A percentile compares a stretch with the other conserved stretches of the same genome.
phyloP scores from a whole-genome alignment of 1,140 invertebrate genomes.

The Drosophila kanapiae region DNA sequence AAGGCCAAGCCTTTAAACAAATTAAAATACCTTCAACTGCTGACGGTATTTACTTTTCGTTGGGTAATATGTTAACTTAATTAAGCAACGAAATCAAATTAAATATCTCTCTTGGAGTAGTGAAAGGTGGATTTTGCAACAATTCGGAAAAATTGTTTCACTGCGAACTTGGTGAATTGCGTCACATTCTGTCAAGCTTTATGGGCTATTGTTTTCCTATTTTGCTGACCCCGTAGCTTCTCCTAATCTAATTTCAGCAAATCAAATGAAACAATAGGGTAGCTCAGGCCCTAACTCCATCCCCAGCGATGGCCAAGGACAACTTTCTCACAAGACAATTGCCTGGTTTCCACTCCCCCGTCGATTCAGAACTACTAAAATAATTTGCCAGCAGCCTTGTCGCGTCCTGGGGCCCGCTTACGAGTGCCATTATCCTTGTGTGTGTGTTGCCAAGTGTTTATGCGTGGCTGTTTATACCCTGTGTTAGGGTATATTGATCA shows the following conservation, averaged over 20 bases:
- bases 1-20: not conserved
- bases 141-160: slow-evolving; percentile 2
- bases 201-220: slow-evolving; percentile 34
- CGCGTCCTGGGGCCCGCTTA: slow-evolving; percentile 40
- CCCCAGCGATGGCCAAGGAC: slow-evolving; percentile 28
- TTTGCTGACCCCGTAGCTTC: slow-evolving; percentile 28
- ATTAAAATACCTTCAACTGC: not conserved
- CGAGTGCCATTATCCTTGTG: slow-evolving; percentile 48
- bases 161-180: slow-evolving; percentile 10
- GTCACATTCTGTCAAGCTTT: slow-evolving; percentile 27
- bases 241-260: slow-evolving; percentile 48
- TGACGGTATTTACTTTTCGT: not conserved
- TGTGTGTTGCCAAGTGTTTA: slow-evolving; percentile 25
- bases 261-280: slow-evolving; percentile 46
- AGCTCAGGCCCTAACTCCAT: slow-evolving; percentile 7
- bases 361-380: slow-evolving; percentile 43
- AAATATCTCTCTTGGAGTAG: not conserved
- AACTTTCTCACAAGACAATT: slow-evolving; percentile 20
- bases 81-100: slow-evolving; percentile 16
- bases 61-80: slow-evolving; percentile 7
- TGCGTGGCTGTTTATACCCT: slow-evolving; percentile 10
- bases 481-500: not conserved
- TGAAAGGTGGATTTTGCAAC: not conserved
- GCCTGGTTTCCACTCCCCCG: slow-evolving; percentile 17
- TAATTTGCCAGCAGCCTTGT: slow-evolving; percentile 55